Evolutionary conservation across 2,888 invertebrate genomes (phyloP), one percentile per base, ranked within the genome.

Genomic region (Tachina lurida): DNA sequence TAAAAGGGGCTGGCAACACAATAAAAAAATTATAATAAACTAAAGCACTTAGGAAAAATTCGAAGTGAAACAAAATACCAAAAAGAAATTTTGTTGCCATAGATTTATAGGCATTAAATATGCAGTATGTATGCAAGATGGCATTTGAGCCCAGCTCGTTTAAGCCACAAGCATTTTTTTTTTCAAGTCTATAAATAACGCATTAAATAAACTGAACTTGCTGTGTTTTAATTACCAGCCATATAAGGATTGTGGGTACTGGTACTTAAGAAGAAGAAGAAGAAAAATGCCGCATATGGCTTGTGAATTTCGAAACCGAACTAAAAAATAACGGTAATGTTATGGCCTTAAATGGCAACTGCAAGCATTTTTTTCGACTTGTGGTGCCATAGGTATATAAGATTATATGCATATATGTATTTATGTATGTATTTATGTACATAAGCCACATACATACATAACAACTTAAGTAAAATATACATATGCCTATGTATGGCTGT

Each of bases 201-300:
- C 58, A 67, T 13, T 47, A 52, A 63, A 43, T 67, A 54, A 68
- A 47, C 15, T 70, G 3, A 71, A 79, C 39, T 83, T 43, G 49
- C 41, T 68, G 73, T 80, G 86, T 73, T 86, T 86, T 86, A 86
- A 86, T 83, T 86, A 83, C 49, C 75, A 79, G 12, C 82, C 79
- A 68, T 83, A 78, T 74, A 82, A 45, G 74, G 70, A 76, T 70
- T 58, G 31, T 63, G 43, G 74, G 12, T 65, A 62, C 10, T 43
- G 15, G 60, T 67, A 67, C 71, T 79, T 73, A 39, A 67, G 31
- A 31, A 31, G 31, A 31, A 31, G 31, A 31, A 31, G 31, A 31
- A 56, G 15, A 13, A 41, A 49, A 12, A 31, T 31, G 10, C n/a
- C 15, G 13, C 13, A 54, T 60, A 45, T 62, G 67, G 68, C 45